A percentile compares a stretch with the other conserved stretches of the same genome.
Evolutionary conservation across 92 coral and sea anemone species (phyloP).

Genomic region (Micromussa lordhowensis): DNA sequence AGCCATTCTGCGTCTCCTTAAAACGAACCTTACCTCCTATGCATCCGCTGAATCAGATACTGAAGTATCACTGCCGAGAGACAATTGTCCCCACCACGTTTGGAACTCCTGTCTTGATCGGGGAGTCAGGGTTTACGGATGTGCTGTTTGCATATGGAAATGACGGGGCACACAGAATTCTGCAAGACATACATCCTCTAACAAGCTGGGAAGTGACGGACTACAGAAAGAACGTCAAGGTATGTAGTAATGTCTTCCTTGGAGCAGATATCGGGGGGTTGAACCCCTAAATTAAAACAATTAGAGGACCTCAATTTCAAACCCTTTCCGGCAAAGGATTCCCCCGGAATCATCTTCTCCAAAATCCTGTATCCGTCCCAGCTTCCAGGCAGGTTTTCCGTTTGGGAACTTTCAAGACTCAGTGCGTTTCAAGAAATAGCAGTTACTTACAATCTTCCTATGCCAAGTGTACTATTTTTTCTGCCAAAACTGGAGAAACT

Average conservation of each 20-base stretch:
- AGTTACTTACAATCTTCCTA: too few relatives aligned
- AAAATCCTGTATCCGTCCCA: too few relatives aligned
- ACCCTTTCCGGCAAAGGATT: too few relatives aligned
- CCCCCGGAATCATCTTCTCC: too few relatives aligned
- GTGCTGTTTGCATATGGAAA: slow-evolving; percentile 65
- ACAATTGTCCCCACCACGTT: slow-evolving; percentile 51
- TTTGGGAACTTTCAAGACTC: too few relatives aligned
- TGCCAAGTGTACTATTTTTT: too few relatives aligned
- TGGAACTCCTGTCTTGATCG: slow-evolving; percentile 60
- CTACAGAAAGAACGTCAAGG: slow-evolving; percentile 62
- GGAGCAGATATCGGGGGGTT: too few relatives aligned
- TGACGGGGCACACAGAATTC: slow-evolving; percentile 51
- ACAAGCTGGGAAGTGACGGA: slow-evolving; percentile 66
- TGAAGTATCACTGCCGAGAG: slow-evolving; percentile 82
- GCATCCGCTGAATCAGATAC: slow-evolving; percentile 70
- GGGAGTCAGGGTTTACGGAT: not conserved
- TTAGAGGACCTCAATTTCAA: too few relatives aligned
- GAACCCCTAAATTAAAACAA: too few relatives aligned
- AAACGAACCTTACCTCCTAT: slow-evolving; percentile 55
- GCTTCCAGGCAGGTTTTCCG: too few relatives aligned
- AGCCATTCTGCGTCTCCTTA: slow-evolving; percentile 69
- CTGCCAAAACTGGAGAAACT: too few relatives aligned
- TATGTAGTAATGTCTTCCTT: not conserved
- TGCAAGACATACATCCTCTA: slow-evolving; percentile 26
- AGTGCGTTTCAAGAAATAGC: too few relatives aligned